A percentile compares a stretch with the other conserved stretches of the same genome.
Evolutionary conservation across 1,140 invertebrate genomes (phyloP).

Genomic region (Anagrus nilaparvatae): DNA sequence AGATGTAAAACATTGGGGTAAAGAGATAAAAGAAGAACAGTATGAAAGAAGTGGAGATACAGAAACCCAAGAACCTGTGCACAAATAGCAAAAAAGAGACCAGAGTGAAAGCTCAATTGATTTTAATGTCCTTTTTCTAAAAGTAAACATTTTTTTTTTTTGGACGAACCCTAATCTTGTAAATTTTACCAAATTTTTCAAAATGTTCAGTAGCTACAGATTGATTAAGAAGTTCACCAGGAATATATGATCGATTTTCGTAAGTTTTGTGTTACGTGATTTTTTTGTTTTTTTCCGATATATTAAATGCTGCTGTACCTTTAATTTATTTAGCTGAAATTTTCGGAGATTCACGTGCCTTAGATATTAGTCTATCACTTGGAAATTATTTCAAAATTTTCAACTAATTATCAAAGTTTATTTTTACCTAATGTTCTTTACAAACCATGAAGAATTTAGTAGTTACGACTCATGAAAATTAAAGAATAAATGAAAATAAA

Average conservation of each 20-base stretch:
- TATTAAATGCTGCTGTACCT: slow-evolving; percentile 17
- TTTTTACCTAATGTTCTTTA: too few relatives aligned
- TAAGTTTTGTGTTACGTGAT: slow-evolving; percentile 16
- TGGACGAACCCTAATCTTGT: slow-evolving; percentile 49
- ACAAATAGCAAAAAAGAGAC: too few relatives aligned
- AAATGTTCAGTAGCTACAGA: slow-evolving; percentile 53
- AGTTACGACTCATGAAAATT: slow-evolving; percentile 18
- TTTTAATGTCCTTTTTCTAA: too few relatives aligned
- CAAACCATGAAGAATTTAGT: slow-evolving; percentile 31
- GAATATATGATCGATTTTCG: slow-evolving; percentile 43
- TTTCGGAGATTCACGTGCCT: slow-evolving; percentile 1
- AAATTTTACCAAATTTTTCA: slow-evolving; percentile 50
- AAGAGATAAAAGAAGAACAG: too few relatives aligned
- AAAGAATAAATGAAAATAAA: slow-evolving; percentile 6
- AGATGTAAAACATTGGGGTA: too few relatives aligned
- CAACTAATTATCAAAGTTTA: too few relatives aligned
- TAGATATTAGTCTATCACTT: neutral
- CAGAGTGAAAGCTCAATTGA: too few relatives aligned
- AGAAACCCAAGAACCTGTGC: too few relatives aligned
- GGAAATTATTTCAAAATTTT: slow-evolving; percentile 9
- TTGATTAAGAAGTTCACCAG: slow-evolving; percentile 49
- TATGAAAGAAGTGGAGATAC: too few relatives aligned
- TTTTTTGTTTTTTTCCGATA: slow-evolving; percentile 25
- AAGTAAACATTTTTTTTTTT: slow-evolving; percentile 47
- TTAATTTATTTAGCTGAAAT: slow-evolving; percentile 20